A percentile compares a stretch with the other conserved stretches of the same genome.
Evolutionary conservation across 35 echinoderm and acorn worm species (phyloP).

Genomic region (Ophioderma brevispina): DNA sequence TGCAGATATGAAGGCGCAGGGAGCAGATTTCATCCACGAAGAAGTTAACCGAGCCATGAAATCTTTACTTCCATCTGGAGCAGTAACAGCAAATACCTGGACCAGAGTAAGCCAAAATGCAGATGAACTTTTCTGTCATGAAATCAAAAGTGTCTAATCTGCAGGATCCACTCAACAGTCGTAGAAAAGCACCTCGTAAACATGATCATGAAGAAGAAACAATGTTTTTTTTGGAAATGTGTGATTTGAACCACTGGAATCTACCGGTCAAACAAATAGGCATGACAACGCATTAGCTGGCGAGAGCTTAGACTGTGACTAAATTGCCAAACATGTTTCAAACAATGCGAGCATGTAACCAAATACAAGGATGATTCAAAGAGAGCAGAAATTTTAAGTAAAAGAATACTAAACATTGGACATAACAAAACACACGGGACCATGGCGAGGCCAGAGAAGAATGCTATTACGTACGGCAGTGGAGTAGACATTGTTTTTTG

Average conservation of each 20-base stretch:
- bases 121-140: background rate
- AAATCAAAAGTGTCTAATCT: conserved; percentile 1
- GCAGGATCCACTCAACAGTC: background rate
- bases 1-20: background rate
- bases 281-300: background rate
- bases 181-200: background rate
- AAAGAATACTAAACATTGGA: background rate
- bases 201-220: background rate
- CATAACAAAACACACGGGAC: background rate
- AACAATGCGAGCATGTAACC: background rate
- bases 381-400: background rate
- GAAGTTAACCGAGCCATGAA: background rate
- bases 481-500: no score
- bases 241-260: background rate
- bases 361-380: conserved; percentile 5
- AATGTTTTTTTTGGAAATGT: background rate
- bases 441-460: background rate
- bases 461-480: no score
- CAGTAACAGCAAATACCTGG: background rate
- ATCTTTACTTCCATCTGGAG: background rate
- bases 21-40: conserved; percentile 23
- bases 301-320: conserved; percentile 1
- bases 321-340: background rate
- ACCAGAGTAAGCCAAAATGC: background rate
- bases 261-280: background rate